Evolutionary conservation across 2,113 vertebrate species (phyloP), one percentile per base, ranked within the genome.

Genomic region (Chroicocephalus ridibundus): DNA sequence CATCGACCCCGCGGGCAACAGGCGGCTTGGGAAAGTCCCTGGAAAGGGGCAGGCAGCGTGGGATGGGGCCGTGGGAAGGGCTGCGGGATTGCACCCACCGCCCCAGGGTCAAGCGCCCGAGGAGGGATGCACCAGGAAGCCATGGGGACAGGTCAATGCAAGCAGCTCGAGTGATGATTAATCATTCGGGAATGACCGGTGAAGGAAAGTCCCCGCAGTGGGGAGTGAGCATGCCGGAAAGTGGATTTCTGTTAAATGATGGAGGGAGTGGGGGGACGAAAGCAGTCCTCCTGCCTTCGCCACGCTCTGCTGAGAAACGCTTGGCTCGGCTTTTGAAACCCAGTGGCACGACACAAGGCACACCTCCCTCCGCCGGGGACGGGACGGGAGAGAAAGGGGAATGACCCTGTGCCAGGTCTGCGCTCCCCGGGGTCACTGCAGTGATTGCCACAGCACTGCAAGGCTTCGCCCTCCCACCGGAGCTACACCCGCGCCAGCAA

Each of bases 191-290:
- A 86, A 93, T 49, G 60, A 76, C 14, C 34, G 7, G 21, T 29
- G 44, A 61, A 94, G 86, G 94, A 86, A 93, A 96, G 86, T 90
- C 94, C 95, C 96, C 12, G 54, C 34, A 82, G 58, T 3, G 9
- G 54, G 75, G 79, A 90, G 29, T 9, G 11, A 93, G 58, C 76
- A 22, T 32, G 11, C 40, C 5, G 24, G 88, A 88, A 91, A 86
- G 19, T 5, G 36, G 40, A 74, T 82, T 94, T 82, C 79, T 88
- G 31, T 29, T 80, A 90, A 85, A 47, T 12, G 46, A 74, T 10
- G 15, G 40, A 68, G 46, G n/a, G 29, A 71, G 15, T 1, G 0
- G 0, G 6, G 12, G 6, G 12, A 61, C 81, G 78, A 75, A 69
- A 68, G 13, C 26, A 65, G 24, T 29, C 13, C 19, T 79, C 36